These are phyloP conservation scores for Dasypus novemcinctus DNA, from an alignment of 2,113 vertebrate species.

Conservation along the genomic window DNA sequence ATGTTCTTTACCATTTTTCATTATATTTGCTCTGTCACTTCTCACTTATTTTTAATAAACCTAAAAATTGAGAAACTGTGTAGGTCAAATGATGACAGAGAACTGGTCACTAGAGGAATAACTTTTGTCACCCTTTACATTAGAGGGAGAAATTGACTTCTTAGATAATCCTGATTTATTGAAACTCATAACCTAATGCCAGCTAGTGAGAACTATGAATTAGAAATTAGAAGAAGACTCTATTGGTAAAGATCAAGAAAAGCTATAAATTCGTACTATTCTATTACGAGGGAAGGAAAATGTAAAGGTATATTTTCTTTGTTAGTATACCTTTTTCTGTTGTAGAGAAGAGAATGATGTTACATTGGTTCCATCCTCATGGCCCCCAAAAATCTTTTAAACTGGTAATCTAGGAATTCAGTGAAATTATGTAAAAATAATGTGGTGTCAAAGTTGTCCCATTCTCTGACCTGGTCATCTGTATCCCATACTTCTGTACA, in stretches of 20 bases:
- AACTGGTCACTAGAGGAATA: neutral
- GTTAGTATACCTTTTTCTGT: neutral
- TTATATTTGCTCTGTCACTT: conserved; percentile 21
- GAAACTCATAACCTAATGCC: neutral
- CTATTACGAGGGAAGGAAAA: neutral
- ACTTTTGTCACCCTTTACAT: neutral
- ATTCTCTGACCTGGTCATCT: neutral
- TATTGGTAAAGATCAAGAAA: neutral
- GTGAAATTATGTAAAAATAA: neutral
- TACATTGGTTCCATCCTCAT: neutral
- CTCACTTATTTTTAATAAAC: conserved; percentile 2
- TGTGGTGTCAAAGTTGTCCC: neutral
- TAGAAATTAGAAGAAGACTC: neutral
- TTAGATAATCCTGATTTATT: neutral
- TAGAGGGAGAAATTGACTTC: neutral
- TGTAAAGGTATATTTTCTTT: neutral
- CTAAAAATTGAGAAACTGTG: neutral
- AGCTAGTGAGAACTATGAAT: neutral
- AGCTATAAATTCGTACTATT: neutral
- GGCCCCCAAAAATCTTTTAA: neutral
- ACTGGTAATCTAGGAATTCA: neutral
- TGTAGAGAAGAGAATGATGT: neutral
- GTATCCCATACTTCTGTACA: neutral
- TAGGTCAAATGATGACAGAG: neutral
- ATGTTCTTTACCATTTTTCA: neutral